Percentiles rank a stretch among this genome's conserved stretches.
Evolutionary conservation across 2,888 invertebrate genomes (phyloP).

Genomic region (Clunio marinus): DNA sequence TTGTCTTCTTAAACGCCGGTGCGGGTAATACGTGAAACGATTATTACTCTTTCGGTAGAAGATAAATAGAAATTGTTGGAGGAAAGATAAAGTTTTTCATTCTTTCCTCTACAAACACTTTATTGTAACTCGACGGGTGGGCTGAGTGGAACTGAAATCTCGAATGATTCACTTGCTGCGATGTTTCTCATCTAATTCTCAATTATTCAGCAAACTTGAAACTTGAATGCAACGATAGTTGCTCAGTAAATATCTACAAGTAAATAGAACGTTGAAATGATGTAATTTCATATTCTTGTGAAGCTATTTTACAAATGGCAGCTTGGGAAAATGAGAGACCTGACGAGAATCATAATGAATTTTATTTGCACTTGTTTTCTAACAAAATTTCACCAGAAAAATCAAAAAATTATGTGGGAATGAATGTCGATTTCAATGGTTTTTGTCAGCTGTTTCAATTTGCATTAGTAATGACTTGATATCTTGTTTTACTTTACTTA

Average conservation of each 20-base stretch:
- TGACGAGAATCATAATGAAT: neutral
- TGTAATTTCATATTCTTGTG: constrained; percentile 26
- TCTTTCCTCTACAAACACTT: constrained; percentile 19
- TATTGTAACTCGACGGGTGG: constrained; percentile 26
- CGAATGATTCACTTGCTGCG: neutral
- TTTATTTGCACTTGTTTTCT: neutral
- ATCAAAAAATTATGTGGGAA: too few relatives aligned
- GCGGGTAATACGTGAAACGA: neutral
- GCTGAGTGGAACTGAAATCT: neutral
- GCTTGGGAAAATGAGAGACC: constrained; percentile 8
- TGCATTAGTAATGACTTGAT: too few relatives aligned
- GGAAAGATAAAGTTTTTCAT: constrained; percentile 20
- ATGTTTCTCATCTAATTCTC: neutral
- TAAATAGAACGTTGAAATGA: constrained; percentile 11
- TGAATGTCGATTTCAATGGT: too few relatives aligned
- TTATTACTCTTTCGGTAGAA: neutral
- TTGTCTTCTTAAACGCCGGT: too few relatives aligned
- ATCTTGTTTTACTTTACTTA: too few relatives aligned
- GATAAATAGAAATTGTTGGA: constrained; percentile 7
- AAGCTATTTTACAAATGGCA: neutral
- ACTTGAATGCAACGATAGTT: constrained; percentile 27
- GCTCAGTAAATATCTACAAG: too few relatives aligned
- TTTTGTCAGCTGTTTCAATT: too few relatives aligned
- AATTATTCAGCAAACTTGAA: constrained; percentile 23
- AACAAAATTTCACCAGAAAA: too few relatives aligned